Conservation (phyloP, 2,888 invertebrate genomes). For the Marronus borbonicus region DNA sequence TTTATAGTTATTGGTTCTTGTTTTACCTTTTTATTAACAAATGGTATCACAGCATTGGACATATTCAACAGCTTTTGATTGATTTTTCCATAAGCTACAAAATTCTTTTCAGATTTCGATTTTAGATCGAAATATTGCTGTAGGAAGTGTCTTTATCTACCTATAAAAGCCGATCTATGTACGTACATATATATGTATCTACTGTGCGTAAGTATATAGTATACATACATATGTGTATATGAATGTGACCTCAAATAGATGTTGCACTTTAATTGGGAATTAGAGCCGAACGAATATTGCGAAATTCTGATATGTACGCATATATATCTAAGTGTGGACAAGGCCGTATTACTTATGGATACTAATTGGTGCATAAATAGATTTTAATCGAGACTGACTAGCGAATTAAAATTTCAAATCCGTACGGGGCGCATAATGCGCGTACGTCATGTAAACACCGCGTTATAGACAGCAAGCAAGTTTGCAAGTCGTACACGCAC, state of each 20-base stretch:
- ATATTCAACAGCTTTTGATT: no score
- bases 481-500: neutral
- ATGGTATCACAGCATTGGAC: no score
- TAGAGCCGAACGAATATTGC: conserved; percentile 61
- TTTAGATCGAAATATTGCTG: no score
- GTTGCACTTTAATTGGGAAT: conserved; percentile 60
- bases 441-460: conserved; percentile 32
- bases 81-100: no score
- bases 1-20: no score
- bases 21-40: no score
- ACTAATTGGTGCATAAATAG: conserved; percentile 65
- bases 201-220: no score
- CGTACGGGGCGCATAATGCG: conserved; percentile 13
- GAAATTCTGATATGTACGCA: conserved; percentile 56
- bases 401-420: conserved; percentile 51
- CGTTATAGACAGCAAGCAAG: neutral
- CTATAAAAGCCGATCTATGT: no score
- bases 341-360: conserved; percentile 58
- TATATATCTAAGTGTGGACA: conserved; percentile 53
- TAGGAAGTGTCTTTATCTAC: no score
- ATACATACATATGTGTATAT: neutral
- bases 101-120: no score
- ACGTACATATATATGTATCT: no score
- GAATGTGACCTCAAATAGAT: conserved; percentile 33
- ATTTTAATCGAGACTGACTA: conserved; percentile 54